These are phyloP conservation scores for Mercenaria mercenaria DNA, from an alignment of 1,140 invertebrate species.

Conservation along the genomic window DNA sequence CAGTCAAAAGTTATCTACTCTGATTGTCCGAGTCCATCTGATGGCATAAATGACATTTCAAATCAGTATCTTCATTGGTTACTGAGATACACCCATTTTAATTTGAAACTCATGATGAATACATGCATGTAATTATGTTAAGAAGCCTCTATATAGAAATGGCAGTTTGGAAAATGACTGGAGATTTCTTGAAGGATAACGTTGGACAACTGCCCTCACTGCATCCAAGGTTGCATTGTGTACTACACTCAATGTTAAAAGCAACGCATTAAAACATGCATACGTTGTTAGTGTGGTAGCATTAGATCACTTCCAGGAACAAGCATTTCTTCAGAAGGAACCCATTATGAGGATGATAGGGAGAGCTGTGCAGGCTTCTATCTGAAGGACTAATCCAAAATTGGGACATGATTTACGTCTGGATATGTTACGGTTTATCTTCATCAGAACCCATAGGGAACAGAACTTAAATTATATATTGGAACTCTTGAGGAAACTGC, in stretches of 20 bases:
- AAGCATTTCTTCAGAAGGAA: neutral
- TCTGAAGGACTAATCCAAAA: neutral
- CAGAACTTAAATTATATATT: constrained; percentile 62
- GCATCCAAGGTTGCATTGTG: constrained; percentile 1
- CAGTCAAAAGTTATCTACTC: no score
- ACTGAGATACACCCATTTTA: neutral
- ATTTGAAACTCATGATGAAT: neutral
- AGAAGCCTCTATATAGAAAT: neutral
- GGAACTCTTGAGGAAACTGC: constrained; percentile 60
- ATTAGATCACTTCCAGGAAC: constrained; percentile 27
- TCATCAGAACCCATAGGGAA: neutral
- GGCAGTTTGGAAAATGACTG: neutral
- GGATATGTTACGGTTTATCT: constrained; percentile 29
- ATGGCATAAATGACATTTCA: no score
- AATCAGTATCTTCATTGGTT: neutral
- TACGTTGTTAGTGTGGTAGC: no score
- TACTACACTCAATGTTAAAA: constrained; percentile 64
- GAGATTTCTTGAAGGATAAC: neutral
- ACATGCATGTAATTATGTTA: neutral
- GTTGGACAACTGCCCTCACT: neutral
- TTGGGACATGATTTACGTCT: neutral
- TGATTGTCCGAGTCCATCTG: no score
- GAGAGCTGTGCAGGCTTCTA: neutral
- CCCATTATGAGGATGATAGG: constrained; percentile 6
- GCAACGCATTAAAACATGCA: constrained; percentile 53